phyloP scores from a whole-genome alignment of 2,888 invertebrate species.

The Euclidia mi region DNA sequence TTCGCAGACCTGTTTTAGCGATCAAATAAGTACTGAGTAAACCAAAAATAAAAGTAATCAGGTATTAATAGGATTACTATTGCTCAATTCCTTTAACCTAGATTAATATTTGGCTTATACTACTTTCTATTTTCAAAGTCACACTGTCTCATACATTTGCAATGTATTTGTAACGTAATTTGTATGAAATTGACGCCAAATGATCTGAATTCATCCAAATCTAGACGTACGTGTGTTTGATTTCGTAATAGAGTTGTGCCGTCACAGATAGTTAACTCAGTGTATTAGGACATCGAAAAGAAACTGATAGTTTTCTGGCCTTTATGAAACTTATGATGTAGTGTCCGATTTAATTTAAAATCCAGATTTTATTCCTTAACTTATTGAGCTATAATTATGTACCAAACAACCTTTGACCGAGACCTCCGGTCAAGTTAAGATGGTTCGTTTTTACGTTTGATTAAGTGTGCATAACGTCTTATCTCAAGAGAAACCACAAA shows the following conservation, averaged over 20 bases:
- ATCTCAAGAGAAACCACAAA: too few relatives aligned
- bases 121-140: slow-evolving; percentile 55
- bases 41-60: slow-evolving; percentile 9
- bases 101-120: slow-evolving; percentile 40
- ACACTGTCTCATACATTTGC: slow-evolving; percentile 6
- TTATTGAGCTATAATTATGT: too few relatives aligned
- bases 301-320: background rate
- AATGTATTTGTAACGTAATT: background rate
- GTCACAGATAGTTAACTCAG: slow-evolving; percentile 1
- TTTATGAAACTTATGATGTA: slow-evolving; percentile 10
- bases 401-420: too few relatives aligned
- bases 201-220: background rate
- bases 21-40: background rate
- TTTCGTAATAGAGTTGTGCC: slow-evolving; percentile 6
- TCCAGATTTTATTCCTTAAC: too few relatives aligned
- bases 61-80: slow-evolving; percentile 25
- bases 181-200: slow-evolving; percentile 1
- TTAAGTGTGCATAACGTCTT: too few relatives aligned
- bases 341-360: background rate
- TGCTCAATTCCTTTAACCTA: slow-evolving; percentile 48
- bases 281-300: slow-evolving; percentile 5
- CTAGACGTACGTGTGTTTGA: background rate
- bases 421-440: too few relatives aligned
- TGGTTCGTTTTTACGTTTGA: too few relatives aligned
- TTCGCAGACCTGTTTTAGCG: background rate